Percentiles rank a stretch among this genome's conserved stretches.
These are phyloP conservation scores for Coenonympha glycerion DNA, from an alignment of 2,888 invertebrate species.

Conservation along the genomic window DNA sequence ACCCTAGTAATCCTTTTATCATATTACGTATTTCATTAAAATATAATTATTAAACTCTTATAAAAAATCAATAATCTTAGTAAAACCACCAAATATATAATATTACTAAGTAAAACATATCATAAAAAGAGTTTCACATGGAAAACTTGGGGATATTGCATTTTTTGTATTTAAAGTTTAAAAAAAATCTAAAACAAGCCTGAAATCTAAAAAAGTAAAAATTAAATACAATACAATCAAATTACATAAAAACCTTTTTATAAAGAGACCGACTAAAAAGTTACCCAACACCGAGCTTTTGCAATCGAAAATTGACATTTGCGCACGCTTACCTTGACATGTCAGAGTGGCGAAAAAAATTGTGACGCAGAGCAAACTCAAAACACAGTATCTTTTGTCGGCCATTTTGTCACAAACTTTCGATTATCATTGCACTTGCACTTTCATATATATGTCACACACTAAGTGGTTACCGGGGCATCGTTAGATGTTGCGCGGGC, in stretches of 20 bases:
- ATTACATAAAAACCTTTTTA: slow-evolving; percentile 6
- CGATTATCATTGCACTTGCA: slow-evolving; percentile 57
- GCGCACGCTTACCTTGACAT: slow-evolving; percentile 62
- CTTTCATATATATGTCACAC: slow-evolving; percentile 42
- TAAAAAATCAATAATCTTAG: too few species aligned
- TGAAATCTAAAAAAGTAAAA: background rate
- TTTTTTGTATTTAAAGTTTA: too few species aligned
- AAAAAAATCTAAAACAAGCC: background rate
- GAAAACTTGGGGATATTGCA: too few species aligned
- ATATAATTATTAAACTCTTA: too few species aligned
- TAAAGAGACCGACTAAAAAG: background rate
- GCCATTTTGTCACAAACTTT: slow-evolving; percentile 21
- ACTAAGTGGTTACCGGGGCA: slow-evolving; percentile 36
- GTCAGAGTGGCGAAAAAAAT: slow-evolving; percentile 44
- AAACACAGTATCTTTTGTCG: slow-evolving; percentile 42
- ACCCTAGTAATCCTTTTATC: too few species aligned
- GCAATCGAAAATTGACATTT: slow-evolving; percentile 21
- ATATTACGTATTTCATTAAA: too few species aligned
- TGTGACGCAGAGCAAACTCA: slow-evolving; percentile 27
- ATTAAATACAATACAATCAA: background rate
- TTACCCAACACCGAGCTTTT: slow-evolving; percentile 23
- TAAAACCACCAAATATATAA: too few species aligned
- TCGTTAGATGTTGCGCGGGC: slow-evolving; percentile 41
- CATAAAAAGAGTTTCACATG: too few species aligned
- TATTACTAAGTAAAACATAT: too few species aligned